Conservation (phyloP, 1,140 invertebrate genomes). For the Zaprionus davidi region DNA sequence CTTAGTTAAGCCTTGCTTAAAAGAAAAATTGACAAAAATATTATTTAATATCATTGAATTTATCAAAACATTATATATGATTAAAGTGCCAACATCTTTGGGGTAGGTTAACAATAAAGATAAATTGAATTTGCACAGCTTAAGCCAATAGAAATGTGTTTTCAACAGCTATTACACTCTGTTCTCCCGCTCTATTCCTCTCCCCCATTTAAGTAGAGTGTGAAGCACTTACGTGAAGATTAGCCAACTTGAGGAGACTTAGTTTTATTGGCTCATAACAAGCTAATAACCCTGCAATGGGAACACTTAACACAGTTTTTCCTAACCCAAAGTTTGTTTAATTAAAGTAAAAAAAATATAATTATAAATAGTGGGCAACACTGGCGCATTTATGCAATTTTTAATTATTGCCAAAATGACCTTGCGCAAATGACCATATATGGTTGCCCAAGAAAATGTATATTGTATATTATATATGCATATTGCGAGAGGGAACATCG, state of each 20-base stretch:
- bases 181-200: no score
- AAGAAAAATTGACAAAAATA: no score
- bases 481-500: conserved; percentile 24
- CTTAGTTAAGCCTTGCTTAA: no score
- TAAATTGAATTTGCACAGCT: not conserved
- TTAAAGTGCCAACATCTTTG: not conserved
- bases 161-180: not conserved
- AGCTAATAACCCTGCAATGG: not conserved
- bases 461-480: conserved; percentile 18
- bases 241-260: not conserved
- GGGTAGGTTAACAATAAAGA: not conserved
- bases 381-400: conserved; percentile 21
- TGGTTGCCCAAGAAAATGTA: conserved; percentile 6
- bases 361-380: conserved; percentile 15
- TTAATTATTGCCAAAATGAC: conserved; percentile 22
- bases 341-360: conserved; percentile 19
- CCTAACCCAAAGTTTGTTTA: conserved; percentile 7
- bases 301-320: conserved; percentile 4
- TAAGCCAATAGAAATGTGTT: not conserved
- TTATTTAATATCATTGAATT: not conserved
- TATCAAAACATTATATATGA: not conserved
- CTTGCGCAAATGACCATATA: conserved; percentile 28
- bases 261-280: conserved; percentile 1
- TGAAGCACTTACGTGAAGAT: not conserved
- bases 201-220: not conserved